Evolutionary conservation across 2,113 vertebrate species (phyloP), one percentile per base, ranked within the genome.

Genomic region (Psammodynastes pulverulentus): DNA sequence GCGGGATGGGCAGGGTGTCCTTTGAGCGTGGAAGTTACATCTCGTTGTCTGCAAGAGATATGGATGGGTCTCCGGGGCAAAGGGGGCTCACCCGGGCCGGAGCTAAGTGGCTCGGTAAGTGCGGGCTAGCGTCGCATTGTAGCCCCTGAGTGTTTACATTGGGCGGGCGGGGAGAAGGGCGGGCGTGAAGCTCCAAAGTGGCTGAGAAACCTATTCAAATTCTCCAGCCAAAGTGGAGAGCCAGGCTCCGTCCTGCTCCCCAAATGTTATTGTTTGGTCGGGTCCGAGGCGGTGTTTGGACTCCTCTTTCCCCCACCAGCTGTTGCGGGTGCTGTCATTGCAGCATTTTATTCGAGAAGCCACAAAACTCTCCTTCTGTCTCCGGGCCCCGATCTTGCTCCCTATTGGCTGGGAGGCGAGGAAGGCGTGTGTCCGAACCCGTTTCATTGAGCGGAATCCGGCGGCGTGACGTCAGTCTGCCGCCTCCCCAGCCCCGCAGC

Each of bases 401-500:
- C 3, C 96, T 97, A 97, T 98, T 98, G 97, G 98, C 93, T 93
- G 91, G 54, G 24, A 90, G 89, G 0, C 87, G 56, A 91, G 92
- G 95, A 95, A 97, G 97, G 97, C 97, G 97, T 97, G 97, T 21
- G n/a, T 92, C 4, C 89, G 0, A 93, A 96, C 95, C 96, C 94
- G 97, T 97, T 98, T 98, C 97, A 98, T 97, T 96, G 96, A 97
- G 97, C 96, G 87, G 94, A 96, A 96, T 97, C 95, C 94, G 96
- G 97, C 97, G 95, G 95, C 96, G 97, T 98, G 98, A 98, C 98
- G 97, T 98, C 98, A 98, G 98, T 95, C 95, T 95, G 95, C 67
- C 5, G 0, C 3, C 48, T 0, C 26, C 51, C 17, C 96, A 95
- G 94, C 93, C 93, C 45, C 89, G 90, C 93, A 91, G 91, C 91